Evolutionary conservation across 2,888 invertebrate species (phyloP).

Genomic region (Drosophila prostipennis): DNA sequence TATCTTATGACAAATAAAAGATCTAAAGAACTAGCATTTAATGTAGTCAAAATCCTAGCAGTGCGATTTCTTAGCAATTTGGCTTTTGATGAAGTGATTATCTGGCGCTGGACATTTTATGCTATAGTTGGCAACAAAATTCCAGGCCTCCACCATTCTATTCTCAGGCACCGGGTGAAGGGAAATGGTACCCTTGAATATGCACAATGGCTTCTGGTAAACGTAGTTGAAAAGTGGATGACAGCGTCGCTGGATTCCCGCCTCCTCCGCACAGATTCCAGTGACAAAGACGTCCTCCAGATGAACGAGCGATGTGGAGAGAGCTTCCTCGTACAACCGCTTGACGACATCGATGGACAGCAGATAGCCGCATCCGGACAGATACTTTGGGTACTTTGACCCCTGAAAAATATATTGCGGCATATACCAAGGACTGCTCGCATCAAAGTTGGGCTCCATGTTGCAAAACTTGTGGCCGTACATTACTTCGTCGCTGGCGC

Average conservation of each 20-base stretch:
- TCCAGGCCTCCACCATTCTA: conserved; percentile 83
- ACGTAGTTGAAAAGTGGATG: conserved; percentile 87
- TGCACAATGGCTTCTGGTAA: conserved; percentile 84
- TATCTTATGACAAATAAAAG: conserved; percentile 17
- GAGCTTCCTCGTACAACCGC: conserved; percentile 88
- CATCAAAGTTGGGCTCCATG: conserved; percentile 89
- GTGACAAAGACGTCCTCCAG: conserved; percentile 92
- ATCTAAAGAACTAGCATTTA: background rate
- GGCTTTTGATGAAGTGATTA: background rate
- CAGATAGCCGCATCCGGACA: conserved; percentile 92
- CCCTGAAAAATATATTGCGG: conserved; percentile 91
- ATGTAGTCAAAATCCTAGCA: background rate
- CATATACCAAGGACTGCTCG: conserved; percentile 92
- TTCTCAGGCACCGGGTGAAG: conserved; percentile 38
- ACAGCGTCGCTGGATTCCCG: conserved; percentile 87
- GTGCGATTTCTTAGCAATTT: background rate
- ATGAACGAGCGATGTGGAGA: conserved; percentile 89
- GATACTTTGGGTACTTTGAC: conserved; percentile 90
- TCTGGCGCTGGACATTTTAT: conserved; percentile 79
- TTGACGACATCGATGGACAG: conserved; percentile 88
- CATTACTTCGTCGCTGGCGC: conserved; percentile 85
- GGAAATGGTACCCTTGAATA: conserved; percentile 85
- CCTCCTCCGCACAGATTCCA: conserved; percentile 88
- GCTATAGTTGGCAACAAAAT: conserved; percentile 79
- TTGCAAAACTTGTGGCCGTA: conserved; percentile 92